phyloP scores from a whole-genome alignment of 2,888 invertebrate genomes.

The Zootermopsis nevadensis region DNA sequence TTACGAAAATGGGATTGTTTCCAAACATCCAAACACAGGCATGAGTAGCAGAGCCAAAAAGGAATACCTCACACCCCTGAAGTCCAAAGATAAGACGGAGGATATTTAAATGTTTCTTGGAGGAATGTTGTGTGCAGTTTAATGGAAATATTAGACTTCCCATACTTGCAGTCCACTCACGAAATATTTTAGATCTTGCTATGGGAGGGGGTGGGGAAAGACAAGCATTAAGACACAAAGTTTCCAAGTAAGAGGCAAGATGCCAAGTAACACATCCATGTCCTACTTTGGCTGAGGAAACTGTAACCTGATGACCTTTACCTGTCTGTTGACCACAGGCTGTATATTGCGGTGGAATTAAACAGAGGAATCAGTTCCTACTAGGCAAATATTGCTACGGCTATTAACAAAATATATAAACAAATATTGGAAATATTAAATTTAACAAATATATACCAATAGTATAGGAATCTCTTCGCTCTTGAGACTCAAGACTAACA shows the following conservation, averaged over 20 bases:
- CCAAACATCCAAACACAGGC: background rate
- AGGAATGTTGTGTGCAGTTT: background rate
- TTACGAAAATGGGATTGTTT: background rate
- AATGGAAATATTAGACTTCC: background rate
- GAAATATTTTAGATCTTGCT: background rate
- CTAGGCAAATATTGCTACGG: too few relatives aligned
- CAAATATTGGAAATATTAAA: too few relatives aligned
- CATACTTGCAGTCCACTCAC: background rate
- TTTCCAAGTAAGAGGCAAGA: slow-evolving; percentile 30
- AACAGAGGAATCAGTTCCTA: background rate
- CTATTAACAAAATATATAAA: too few relatives aligned
- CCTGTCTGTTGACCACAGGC: slow-evolving; percentile 15
- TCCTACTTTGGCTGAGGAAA: background rate
- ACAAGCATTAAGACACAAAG: slow-evolving; percentile 20
- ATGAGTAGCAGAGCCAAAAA: too few relatives aligned
- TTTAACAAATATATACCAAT: too few relatives aligned
- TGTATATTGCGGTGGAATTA: background rate
- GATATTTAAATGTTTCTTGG: background rate
- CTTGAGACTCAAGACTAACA: too few relatives aligned
- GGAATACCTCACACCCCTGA: background rate
- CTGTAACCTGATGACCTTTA: background rate
- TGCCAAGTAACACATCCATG: slow-evolving; percentile 31
- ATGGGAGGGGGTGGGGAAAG: too few relatives aligned
- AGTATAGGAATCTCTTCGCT: too few relatives aligned
- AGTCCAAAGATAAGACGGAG: background rate